Base-by-base conservation (phyloP, 2,113 vertebrate genomes). In the Plecturocebus donacophilus region DNA sequence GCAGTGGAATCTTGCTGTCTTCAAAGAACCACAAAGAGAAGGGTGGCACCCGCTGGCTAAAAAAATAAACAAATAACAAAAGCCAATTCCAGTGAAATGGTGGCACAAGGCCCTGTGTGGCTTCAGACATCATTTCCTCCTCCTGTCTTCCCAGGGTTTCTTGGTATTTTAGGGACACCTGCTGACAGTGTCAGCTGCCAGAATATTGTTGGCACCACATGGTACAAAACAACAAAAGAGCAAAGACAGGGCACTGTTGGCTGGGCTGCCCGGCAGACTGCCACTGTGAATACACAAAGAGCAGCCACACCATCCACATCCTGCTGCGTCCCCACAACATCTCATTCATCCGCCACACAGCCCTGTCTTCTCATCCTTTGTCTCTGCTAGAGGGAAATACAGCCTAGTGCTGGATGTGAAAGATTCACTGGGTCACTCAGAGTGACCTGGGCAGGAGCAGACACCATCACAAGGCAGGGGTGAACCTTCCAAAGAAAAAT, bases 1-100 rank as follows among this genome's bases (percentile, higher is more conserved):
- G 93, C 71, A 80, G 40, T 82, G 84, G 71, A 83, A 86, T 87
- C 90, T 92, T 96, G 94, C 97, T 97, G 66, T 97, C 95, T 97
- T 97, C 97, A 97, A 98, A 96, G 97, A 82, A 45, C 70, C 96
- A 90, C 75, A 92, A 80, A 87, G 95, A 96, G 38, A 95, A 94
- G 96, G 94, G 97, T 68, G 92, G 64, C 52, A 87, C 90, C 83
- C 80, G 84, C 95, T 96, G 87, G 54, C 47, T 95, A 96, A 92
- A 97, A 97, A 82, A 97, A 97, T 93, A 97, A 98, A 97, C 96
- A 97, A 97, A 90, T 93, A 93, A 96, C 94, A 97, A 92, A 96
- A 96, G 92, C 84, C 92, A 92, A 17, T 54, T 82, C 94, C 49
- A 93, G 19, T 81, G 96, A 96, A 98, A 97, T 49, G 56, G 79